Conservation (phyloP, 1,140 invertebrate genomes). For the Lepidurus apus region DNA sequence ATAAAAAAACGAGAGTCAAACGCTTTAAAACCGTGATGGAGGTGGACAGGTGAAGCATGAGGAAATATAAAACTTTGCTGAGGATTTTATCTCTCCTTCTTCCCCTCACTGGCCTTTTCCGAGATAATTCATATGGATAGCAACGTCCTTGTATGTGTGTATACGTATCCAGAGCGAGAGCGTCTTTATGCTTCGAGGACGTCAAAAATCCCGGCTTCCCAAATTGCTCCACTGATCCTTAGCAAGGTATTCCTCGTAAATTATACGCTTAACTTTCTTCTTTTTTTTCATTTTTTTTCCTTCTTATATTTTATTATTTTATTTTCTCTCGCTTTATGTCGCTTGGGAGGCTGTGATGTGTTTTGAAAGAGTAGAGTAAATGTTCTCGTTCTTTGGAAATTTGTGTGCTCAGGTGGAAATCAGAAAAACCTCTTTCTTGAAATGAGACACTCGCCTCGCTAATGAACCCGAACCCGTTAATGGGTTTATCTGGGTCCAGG, state of each 20-base stretch:
- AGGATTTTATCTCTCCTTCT: background rate
- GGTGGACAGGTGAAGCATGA: constrained; percentile 17
- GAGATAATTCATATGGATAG: constrained; percentile 17
- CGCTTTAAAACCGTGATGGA: background rate
- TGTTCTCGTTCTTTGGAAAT: background rate
- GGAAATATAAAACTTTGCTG: background rate
- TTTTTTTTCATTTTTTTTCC: background rate
- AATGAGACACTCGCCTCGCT: background rate
- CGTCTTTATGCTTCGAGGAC: constrained; percentile 3
- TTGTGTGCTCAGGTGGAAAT: constrained; percentile 14
- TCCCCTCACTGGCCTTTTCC: background rate
- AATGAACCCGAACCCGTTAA: constrained; percentile 1
- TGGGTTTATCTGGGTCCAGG: background rate
- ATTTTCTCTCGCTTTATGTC: background rate
- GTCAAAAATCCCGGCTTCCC: constrained; percentile 1
- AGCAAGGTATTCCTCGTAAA: background rate
- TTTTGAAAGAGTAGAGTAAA: background rate
- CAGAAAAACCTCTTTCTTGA: background rate
- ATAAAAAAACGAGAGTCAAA: background rate
- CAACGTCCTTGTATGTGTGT: constrained; percentile 3
- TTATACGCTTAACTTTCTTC: background rate
- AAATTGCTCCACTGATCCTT: constrained; percentile 4
- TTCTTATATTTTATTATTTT: too few species aligned
- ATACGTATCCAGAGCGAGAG: background rate
- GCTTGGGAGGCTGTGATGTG: background rate